These are phyloP conservation scores for Strix uralensis DNA, from an alignment of 2,113 vertebrate species.

Conservation along the genomic window DNA sequence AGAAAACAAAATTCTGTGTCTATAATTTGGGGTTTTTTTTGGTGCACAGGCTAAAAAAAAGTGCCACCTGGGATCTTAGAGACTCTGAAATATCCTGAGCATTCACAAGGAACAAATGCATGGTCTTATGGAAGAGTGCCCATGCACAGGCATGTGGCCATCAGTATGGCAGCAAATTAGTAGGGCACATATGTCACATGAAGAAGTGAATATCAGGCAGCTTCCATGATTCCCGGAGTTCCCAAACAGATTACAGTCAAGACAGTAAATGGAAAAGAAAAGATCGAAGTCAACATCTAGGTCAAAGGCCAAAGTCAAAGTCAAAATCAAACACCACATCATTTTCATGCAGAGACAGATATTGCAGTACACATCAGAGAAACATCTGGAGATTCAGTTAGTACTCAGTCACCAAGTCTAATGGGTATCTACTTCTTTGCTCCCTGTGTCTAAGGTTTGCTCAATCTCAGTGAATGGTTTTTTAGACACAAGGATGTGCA, in stretches of 20 bases:
- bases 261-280: neutral
- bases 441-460: neutral
- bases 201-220: neutral
- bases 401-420: neutral
- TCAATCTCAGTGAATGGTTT: neutral
- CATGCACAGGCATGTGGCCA: neutral
- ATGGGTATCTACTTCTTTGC: neutral
- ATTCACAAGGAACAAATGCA: neutral
- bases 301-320: neutral
- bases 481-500: neutral
- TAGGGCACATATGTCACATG: neutral
- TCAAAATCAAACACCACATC: neutral
- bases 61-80: neutral
- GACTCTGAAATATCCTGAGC: neutral
- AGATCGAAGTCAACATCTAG: fast-evolving
- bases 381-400: neutral
- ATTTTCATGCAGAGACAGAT: neutral
- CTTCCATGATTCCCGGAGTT: neutral
- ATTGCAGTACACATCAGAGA: neutral
- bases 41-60: neutral
- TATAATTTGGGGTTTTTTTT: neutral
- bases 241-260: neutral
- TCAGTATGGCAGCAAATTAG: neutral
- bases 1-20: neutral
- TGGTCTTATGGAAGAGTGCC: neutral